These are phyloP conservation scores for Aphodius sticticus DNA, from an alignment of 2,888 invertebrate species.

Conservation along the genomic window DNA sequence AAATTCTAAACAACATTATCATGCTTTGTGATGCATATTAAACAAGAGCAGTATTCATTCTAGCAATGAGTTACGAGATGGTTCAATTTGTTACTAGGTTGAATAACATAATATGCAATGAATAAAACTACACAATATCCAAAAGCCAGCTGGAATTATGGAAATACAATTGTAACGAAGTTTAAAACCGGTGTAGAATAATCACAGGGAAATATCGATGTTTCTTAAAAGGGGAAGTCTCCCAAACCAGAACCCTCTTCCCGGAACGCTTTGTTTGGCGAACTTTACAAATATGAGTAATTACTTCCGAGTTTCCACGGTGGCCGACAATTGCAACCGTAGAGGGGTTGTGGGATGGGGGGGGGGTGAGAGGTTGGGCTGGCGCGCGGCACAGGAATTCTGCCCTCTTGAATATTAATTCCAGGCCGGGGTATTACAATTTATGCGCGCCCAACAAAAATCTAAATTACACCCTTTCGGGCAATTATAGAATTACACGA, in stretches of 20 bases:
- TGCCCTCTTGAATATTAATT: constrained; percentile 26
- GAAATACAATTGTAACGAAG: too few species aligned
- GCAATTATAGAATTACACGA: constrained; percentile 19
- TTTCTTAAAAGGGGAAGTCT: neutral
- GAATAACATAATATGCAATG: too few species aligned
- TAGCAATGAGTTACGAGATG: too few species aligned
- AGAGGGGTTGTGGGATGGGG: neutral
- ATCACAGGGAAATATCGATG: neutral
- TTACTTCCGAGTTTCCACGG: constrained; percentile 24
- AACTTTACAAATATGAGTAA: constrained; percentile 26
- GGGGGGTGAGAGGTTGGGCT: neutral
- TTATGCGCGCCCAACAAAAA: constrained; percentile 19
- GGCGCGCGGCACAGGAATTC: constrained; percentile 9
- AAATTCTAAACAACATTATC: too few species aligned
- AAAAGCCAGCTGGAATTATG: too few species aligned
- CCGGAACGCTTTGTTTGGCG: constrained; percentile 23
- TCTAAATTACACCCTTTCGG: constrained; percentile 19
- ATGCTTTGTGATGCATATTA: too few species aligned
- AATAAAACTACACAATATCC: too few species aligned
- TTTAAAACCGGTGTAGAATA: too few species aligned
- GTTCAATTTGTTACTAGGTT: too few species aligned
- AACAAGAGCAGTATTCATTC: too few species aligned
- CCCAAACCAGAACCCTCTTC: neutral
- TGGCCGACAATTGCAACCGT: constrained; percentile 21
- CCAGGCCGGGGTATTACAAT: constrained; percentile 4